These are phyloP conservation scores for Sebastes oblongus DNA, from an alignment of 2,797 vertebrate species.

Conservation along the genomic window DNA sequence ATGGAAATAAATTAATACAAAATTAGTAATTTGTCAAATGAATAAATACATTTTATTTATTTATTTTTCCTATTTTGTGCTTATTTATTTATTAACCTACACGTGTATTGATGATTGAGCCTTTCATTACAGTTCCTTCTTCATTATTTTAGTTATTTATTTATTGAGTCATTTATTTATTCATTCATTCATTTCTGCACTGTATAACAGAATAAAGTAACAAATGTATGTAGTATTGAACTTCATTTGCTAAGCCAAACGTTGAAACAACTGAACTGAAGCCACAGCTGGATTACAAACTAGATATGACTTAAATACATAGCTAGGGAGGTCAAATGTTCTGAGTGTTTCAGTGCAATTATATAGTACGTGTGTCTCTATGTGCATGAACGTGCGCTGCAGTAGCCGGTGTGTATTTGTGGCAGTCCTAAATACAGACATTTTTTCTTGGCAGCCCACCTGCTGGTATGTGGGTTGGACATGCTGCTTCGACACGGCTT, in stretches of 20 bases:
- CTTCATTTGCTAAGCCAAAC: background rate
- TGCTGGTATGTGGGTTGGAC: background rate
- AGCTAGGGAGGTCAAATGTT: background rate
- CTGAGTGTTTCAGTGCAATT: background rate
- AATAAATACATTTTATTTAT: background rate
- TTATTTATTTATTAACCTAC: background rate
- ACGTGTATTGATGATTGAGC: background rate
- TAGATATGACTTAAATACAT: slow-evolving; percentile 3
- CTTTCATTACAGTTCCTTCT: background rate
- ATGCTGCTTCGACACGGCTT: background rate
- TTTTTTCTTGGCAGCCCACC: slow-evolving; percentile 9
- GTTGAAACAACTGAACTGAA: background rate
- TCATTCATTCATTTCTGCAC: background rate
- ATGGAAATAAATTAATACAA: background rate
- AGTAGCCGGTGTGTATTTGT: slow-evolving; percentile 7
- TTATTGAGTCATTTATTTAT: background rate
- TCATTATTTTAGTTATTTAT: background rate
- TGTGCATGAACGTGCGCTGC: background rate
- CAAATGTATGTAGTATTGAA: background rate
- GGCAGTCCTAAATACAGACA: slow-evolving; percentile 10
- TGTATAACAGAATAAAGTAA: background rate
- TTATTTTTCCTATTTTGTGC: background rate
- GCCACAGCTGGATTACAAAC: slow-evolving; percentile 5
- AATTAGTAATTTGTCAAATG: too few relatives aligned
- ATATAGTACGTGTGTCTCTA: background rate